A percentile compares a stretch with the other conserved stretches of the same genome.
Evolutionary conservation across 2,113 vertebrate species (phyloP).

Genomic region (Actenoides hombroni): DNA sequence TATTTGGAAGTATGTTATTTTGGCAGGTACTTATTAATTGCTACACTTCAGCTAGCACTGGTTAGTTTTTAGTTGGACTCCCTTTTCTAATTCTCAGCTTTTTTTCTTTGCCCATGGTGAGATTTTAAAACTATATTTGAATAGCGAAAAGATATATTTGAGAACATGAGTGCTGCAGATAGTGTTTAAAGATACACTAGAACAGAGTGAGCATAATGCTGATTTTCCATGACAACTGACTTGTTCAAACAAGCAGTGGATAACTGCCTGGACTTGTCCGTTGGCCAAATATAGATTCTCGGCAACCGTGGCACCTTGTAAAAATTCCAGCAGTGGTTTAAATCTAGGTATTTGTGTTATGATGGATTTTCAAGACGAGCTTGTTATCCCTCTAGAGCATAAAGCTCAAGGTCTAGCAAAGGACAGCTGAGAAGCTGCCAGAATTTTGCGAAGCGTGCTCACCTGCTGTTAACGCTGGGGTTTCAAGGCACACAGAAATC

Average conservation of each 20-base stretch:
- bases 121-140: neutral
- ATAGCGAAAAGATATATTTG: neutral
- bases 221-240: conserved; percentile 54
- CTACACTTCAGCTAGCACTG: neutral
- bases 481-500: neutral
- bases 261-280: conserved; percentile 51
- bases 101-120: neutral
- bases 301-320: neutral
- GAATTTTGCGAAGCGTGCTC: neutral
- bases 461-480: neutral
- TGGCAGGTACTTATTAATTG: neutral
- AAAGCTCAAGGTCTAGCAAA: conserved; percentile 15
- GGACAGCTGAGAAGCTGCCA: neutral
- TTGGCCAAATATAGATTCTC: neutral
- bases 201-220: neutral
- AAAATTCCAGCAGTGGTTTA: conserved; percentile 23
- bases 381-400: neutral
- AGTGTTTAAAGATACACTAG: neutral
- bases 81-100: neutral
- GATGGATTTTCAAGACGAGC: neutral
- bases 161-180: neutral
- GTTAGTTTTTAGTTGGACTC: neutral
- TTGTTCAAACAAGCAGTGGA: conserved; percentile 30
- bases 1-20: neutral
- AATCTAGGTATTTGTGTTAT: neutral